A percentile compares a stretch with the other conserved stretches of the same genome.
Conservation (phyloP, 2,888 invertebrate species). For the Amphimallon solstitiale region DNA sequence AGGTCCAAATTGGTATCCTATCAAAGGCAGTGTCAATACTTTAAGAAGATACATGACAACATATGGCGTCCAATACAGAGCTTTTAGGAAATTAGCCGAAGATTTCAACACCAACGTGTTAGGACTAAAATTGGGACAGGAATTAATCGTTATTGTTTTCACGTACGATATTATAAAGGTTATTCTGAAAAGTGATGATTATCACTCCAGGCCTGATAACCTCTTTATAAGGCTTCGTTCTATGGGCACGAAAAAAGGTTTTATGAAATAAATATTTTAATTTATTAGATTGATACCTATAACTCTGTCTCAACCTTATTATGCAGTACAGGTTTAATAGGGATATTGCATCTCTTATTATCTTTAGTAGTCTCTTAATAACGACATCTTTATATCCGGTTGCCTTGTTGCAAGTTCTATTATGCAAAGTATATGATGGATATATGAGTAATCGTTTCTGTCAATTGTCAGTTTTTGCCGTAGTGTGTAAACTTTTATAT, state of each 20-base stretch:
- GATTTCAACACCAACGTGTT: slow-evolving; percentile 66
- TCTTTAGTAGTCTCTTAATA: too few species aligned
- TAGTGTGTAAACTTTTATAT: too few species aligned
- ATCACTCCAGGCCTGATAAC: slow-evolving; percentile 73
- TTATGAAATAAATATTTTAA: not conserved
- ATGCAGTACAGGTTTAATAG: too few species aligned
- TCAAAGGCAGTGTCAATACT: slow-evolving; percentile 60
- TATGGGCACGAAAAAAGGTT: slow-evolving; percentile 71
- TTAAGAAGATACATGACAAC: slow-evolving; percentile 57
- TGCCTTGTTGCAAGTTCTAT: too few species aligned
- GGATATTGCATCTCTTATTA: too few species aligned
- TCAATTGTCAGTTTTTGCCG: too few species aligned
- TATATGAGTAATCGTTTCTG: too few species aligned
- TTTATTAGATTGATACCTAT: not conserved
- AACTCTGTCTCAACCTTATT: too few species aligned
- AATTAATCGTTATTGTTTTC: slow-evolving; percentile 67
- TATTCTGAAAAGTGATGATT: slow-evolving; percentile 69
- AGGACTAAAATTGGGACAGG: slow-evolving; percentile 68
- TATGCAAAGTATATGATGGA: too few species aligned
- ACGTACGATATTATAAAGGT: slow-evolving; percentile 66
- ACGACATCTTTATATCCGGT: too few species aligned
- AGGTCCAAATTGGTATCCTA: slow-evolving; percentile 65
- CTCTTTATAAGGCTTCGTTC: slow-evolving; percentile 72
- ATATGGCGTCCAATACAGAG: slow-evolving; percentile 66
- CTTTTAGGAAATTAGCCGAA: slow-evolving; percentile 63